Evolutionary conservation across 2,797 vertebrate genomes (phyloP).

Genomic region (Myoxocephalus aenaeus): DNA sequence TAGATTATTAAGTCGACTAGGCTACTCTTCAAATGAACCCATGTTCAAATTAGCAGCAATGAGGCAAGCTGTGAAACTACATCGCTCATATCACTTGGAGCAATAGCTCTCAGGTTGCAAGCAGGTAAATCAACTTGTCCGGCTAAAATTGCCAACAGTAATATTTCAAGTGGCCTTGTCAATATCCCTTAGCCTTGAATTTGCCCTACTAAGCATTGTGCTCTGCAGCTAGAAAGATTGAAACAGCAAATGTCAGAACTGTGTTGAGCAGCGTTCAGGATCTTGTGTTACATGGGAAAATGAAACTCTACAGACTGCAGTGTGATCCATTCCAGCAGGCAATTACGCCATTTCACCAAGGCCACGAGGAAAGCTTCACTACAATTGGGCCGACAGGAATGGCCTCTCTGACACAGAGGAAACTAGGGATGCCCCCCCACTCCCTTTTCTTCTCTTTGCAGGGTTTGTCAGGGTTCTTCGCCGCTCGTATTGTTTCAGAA

Average conservation of each 20-base stretch:
- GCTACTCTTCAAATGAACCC: constrained; percentile 20
- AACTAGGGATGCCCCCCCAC: constrained; percentile 27
- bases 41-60: constrained; percentile 26
- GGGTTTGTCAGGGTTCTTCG: constrained; percentile 58
- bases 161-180: constrained; percentile 49
- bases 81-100: neutral
- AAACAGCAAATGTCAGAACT: constrained; percentile 48
- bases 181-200: constrained; percentile 53
- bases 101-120: constrained; percentile 13
- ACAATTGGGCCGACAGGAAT: constrained; percentile 77
- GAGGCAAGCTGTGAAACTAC: constrained; percentile 10
- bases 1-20: neutral
- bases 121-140: constrained; percentile 43
- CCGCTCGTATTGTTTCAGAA: constrained; percentile 62
- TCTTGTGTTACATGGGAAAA: constrained; percentile 48
- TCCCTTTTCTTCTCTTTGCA: constrained; percentile 31
- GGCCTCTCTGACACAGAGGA: constrained; percentile 69
- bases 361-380: constrained; percentile 58
- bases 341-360: constrained; percentile 61
- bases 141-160: constrained; percentile 20
- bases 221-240: constrained; percentile 34
- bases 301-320: constrained; percentile 49
- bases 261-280: constrained; percentile 33
- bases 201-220: constrained; percentile 32
- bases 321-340: constrained; percentile 56